Percentiles rank a stretch among this genome's conserved stretches.
Conservation (phyloP, 2,888 invertebrate species). For the Agriopis marginaria region DNA sequence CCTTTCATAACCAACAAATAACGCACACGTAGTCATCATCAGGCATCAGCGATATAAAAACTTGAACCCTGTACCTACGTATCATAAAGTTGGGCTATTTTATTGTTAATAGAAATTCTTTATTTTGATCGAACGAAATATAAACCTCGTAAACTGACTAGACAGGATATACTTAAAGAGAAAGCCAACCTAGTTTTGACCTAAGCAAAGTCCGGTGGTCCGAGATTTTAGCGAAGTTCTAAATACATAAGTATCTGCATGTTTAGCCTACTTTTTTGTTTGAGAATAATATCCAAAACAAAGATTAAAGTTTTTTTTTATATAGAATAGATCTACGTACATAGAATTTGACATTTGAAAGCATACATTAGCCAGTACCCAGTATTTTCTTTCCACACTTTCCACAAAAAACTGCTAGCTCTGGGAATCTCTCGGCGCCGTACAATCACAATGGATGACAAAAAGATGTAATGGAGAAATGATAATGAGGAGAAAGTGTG, state of each 20-base stretch:
- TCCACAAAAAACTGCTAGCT: constrained; percentile 10
- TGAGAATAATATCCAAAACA: too few species aligned
- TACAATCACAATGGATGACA: constrained; percentile 39
- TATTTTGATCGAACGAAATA: constrained; percentile 6
- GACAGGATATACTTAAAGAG: constrained; percentile 15
- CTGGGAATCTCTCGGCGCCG: constrained; percentile 19
- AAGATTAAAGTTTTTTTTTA: too few species aligned
- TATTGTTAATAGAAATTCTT: constrained; percentile 1
- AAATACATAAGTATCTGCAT: background rate
- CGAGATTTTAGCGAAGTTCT: constrained; percentile 4
- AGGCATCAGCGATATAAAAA: background rate
- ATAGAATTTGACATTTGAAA: constrained; percentile 13
- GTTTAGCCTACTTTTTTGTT: constrained; percentile 7
- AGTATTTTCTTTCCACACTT: constrained; percentile 8
- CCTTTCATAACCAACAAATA: constrained; percentile 3
- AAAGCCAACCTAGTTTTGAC: constrained; percentile 20
- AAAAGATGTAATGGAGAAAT: constrained; percentile 38
- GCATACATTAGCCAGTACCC: background rate
- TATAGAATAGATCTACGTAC: background rate
- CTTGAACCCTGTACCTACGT: background rate
- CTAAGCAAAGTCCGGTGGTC: constrained; percentile 9
- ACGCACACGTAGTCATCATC: background rate
- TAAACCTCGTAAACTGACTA: constrained; percentile 10
- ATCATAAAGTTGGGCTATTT: background rate
- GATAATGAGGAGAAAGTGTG: constrained; percentile 63